These are phyloP conservation scores for Leucoraja ocellata DNA, from an alignment of 2,797 vertebrate genomes.

Conservation along the genomic window DNA sequence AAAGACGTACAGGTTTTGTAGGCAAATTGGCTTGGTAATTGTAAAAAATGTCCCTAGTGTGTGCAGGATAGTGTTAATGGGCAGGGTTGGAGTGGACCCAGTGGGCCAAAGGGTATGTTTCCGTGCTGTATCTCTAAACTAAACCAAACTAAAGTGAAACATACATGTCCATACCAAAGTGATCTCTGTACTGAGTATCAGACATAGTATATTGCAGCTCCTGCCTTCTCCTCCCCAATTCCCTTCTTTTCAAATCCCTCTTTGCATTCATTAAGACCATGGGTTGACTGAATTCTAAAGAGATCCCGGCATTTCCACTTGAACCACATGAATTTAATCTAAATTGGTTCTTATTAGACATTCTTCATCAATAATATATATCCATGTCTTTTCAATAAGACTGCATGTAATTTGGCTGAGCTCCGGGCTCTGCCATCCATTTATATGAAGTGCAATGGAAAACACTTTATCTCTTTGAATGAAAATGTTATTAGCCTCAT, in stretches of 20 bases:
- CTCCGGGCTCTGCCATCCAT: background rate
- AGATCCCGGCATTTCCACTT: background rate
- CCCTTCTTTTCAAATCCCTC: background rate
- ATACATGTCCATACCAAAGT: background rate
- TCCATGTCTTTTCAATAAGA: background rate
- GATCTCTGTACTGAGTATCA: background rate
- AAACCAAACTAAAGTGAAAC: no score
- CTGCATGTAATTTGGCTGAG: background rate
- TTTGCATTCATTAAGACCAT: background rate
- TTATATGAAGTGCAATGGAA: background rate
- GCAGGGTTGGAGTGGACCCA: no score
- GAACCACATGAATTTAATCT: background rate
- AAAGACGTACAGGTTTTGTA: no score
- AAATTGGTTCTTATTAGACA: background rate
- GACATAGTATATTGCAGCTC: background rate
- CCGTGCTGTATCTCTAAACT: no score
- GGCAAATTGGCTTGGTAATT: no score
- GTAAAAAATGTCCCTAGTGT: no score
- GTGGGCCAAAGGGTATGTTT: no score
- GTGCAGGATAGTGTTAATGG: no score
- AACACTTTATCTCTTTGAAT: background rate
- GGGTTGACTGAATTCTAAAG: background rate
- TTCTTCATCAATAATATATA: background rate
- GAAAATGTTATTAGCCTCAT: constrained; percentile 12
- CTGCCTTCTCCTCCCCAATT: background rate